Base-by-base conservation (phyloP, 2,113 vertebrate species). In the Hypanus sabinus region DNA sequence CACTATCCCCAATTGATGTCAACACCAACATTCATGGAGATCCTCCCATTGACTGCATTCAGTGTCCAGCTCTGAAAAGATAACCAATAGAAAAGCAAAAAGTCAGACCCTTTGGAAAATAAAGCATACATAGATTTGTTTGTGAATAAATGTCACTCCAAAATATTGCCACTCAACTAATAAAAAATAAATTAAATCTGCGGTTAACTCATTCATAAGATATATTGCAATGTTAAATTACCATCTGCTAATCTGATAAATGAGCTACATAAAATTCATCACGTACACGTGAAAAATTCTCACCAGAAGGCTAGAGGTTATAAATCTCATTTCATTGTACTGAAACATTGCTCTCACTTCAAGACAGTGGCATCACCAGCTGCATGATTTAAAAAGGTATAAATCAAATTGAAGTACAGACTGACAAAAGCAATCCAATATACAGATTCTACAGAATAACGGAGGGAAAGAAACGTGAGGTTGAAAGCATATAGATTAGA, bases 221-320 rank as follows among this genome's bases (percentile, higher is more conserved):
- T 30, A 60, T 65, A 65, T 90, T n/a, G 18, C 60, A 68, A 90
- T 20, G 14, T 62, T 65, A 88, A 88, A 88, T 88, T 62, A 62
- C 57, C 60, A 30, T 30, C 85, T 57, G 85, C 85, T 60, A 88
- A 88, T 90, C 60, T 90, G 33, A 20, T 68, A 33, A 90, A 90
- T n/a, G 7, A 90, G 85, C 85, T 90, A n/a, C 30, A 33, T 90
- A 60, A 90, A 68, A 90, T 33, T 90, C 85, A 90, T 90, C 60
- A 68, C 14, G 6, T 12, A 88, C 60, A 90, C 30, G 30, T 90
- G 60, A 33, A 68, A 90, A 16, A 90, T 90, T 65, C 30, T 62
- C 60, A 90, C 30, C n/a, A 90, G 85, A 33, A 90, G 85, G 57
- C 57, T 62, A 65, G 57, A 68, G 60, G 85, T 90, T 68, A 90